Evolutionary conservation across 2,797 vertebrate genomes (phyloP).

Genomic region (Clangula hyemalis): DNA sequence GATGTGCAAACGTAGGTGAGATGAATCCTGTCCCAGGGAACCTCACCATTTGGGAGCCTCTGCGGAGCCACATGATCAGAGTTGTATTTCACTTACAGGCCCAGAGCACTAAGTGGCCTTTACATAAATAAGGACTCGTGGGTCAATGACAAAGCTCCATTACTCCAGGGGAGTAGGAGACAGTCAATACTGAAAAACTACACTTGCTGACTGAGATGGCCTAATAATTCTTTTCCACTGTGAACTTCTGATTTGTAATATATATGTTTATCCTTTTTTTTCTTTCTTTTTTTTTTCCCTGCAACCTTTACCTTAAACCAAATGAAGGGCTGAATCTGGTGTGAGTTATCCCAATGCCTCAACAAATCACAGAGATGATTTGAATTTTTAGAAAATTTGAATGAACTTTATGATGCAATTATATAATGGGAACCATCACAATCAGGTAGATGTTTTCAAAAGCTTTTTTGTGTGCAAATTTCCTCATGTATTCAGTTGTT

Average conservation of each 20-base stretch:
- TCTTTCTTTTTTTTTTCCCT: not conserved
- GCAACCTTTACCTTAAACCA: not conserved
- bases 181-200: constrained; percentile 52
- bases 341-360: not conserved
- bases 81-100: not conserved
- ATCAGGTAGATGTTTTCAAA: not conserved
- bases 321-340: not conserved
- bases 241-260: constrained; percentile 2
- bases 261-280: not conserved
- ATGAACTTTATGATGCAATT: not conserved
- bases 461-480: not conserved
- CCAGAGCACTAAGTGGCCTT: not conserved
- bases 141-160: constrained; percentile 4
- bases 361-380: not conserved
- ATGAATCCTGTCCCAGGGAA: not conserved
- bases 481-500: not conserved
- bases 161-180: not conserved
- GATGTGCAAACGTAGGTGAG: not conserved
- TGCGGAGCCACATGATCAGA: not conserved
- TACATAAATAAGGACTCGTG: not conserved
- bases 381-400: not conserved
- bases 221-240: not conserved
- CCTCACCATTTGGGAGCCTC: not conserved
- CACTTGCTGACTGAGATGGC: not conserved
- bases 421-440: not conserved